Conservation (phyloP, 2,888 invertebrate genomes). For the Erannis defoliaria region DNA sequence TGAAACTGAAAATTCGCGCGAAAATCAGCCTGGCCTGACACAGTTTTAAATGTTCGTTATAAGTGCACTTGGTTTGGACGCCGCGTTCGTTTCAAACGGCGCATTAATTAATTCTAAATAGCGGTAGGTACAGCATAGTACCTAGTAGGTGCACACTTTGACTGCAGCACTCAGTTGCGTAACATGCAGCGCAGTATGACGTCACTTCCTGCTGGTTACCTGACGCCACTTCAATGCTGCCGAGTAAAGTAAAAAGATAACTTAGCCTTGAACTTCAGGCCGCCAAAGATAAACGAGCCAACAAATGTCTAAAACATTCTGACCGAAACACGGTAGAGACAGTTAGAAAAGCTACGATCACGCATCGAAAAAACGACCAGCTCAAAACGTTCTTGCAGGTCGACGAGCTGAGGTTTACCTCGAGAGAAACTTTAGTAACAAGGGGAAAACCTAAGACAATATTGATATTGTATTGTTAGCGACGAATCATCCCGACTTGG, state of each 20-base stretch:
- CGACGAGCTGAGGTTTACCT: too few species aligned
- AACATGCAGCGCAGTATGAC: slow-evolving; percentile 20
- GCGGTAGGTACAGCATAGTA: not conserved
- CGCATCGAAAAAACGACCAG: too few species aligned
- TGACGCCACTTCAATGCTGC: slow-evolving; percentile 2
- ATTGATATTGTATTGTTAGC: slow-evolving; percentile 20
- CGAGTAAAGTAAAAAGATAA: not conserved
- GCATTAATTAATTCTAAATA: slow-evolving; percentile 8
- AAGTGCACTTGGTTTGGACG: not conserved
- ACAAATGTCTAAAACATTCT: too few species aligned
- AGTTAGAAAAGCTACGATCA: too few species aligned
- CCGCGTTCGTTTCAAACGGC: not conserved
- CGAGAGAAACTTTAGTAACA: not conserved
- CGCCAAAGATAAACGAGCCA: too few species aligned
- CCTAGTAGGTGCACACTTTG: slow-evolving; percentile 1
- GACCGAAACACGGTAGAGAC: too few species aligned
- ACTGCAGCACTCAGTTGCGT: slow-evolving; percentile 19
- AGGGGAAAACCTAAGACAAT: slow-evolving; percentile 15
- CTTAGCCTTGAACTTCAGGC: not conserved
- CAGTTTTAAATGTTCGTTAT: not conserved
- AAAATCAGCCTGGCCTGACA: not conserved
- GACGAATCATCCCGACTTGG: slow-evolving; percentile 14
- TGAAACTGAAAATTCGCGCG: not conserved
- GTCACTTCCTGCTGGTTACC: not conserved
- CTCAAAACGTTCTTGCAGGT: too few species aligned